Conservation (phyloP, 2,113 vertebrate genomes). For the Cricetomys ansorgei region DNA sequence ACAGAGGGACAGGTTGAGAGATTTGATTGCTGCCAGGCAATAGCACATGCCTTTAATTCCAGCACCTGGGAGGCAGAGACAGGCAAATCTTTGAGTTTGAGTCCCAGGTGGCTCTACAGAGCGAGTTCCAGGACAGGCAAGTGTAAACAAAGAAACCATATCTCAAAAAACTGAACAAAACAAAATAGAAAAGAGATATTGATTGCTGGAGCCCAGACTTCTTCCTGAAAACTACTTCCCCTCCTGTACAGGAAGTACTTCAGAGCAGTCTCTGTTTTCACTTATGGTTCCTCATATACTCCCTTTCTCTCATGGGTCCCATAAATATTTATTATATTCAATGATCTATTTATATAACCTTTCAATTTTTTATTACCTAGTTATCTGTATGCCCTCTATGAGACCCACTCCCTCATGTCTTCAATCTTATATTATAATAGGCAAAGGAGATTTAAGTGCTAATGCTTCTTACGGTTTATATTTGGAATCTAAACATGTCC, state of each 20-base stretch:
- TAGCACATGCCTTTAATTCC: background rate
- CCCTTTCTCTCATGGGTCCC: slow-evolving; percentile 27
- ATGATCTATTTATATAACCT: slow-evolving; percentile 72
- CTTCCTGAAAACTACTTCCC: background rate
- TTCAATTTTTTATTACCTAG: slow-evolving; percentile 75
- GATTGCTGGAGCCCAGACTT: background rate
- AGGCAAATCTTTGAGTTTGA: background rate
- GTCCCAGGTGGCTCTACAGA: background rate
- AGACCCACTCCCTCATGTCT: slow-evolving; percentile 41
- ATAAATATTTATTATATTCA: slow-evolving; percentile 78
- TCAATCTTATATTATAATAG: slow-evolving; percentile 71
- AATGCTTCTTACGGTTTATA: slow-evolving; percentile 33
- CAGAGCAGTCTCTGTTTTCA: background rate
- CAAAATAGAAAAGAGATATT: background rate
- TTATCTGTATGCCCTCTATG: slow-evolving; percentile 70
- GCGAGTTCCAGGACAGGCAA: background rate
- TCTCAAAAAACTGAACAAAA: background rate
- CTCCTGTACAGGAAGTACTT: background rate
- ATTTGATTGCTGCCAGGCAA: background rate
- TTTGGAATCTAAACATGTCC: slow-evolving; percentile 55
- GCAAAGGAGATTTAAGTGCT: slow-evolving; percentile 5
- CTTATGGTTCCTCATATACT: background rate
- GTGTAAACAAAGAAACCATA: background rate
- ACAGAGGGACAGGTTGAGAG: background rate
- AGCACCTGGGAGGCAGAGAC: background rate